Percentiles rank a stretch among this genome's conserved stretches.
phyloP scores from a whole-genome alignment of 1,140 invertebrate species.

The Manduca sexta region DNA sequence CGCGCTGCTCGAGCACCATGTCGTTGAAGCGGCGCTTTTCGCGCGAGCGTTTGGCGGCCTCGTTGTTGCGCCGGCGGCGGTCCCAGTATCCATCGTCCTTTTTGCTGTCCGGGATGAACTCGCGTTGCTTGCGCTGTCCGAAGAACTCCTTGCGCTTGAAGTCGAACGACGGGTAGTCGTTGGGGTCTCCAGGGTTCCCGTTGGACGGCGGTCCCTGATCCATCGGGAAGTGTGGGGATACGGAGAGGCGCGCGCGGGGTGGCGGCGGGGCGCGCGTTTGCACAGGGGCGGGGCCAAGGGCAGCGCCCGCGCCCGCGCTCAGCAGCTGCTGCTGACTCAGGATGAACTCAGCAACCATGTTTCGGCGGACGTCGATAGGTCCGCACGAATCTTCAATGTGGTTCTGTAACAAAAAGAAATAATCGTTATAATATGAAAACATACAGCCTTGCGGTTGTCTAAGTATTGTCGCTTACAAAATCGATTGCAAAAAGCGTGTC shows the following conservation, averaged over 20 bases:
- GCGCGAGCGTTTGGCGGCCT: slow-evolving; percentile 94
- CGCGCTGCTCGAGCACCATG: slow-evolving; percentile 95
- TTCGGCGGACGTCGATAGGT: slow-evolving; percentile 76
- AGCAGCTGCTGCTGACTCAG: slow-evolving; percentile 80
- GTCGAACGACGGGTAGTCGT: slow-evolving; percentile 68
- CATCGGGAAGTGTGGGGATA: slow-evolving; percentile 57
- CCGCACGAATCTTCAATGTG: slow-evolving; percentile 65
- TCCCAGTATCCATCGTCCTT: slow-evolving; percentile 99
- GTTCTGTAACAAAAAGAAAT: slow-evolving; percentile 65
- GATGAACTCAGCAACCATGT: slow-evolving; percentile 90
- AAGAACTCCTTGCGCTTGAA: slow-evolving; percentile 84
- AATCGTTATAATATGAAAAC: slow-evolving; percentile 34
- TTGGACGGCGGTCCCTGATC: slow-evolving; percentile 57
- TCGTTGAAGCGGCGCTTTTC: slow-evolving; percentile 97
- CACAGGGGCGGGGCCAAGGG: slow-evolving; percentile 43
- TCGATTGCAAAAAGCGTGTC: slow-evolving; percentile 30
- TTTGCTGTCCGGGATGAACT: slow-evolving; percentile 97
- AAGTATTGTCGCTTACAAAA: slow-evolving; percentile 55
- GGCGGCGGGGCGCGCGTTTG: slow-evolving; percentile 41
- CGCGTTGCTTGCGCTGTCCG: slow-evolving; percentile 92
- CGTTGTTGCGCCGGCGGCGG: slow-evolving; percentile 94
- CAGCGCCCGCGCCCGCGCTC: slow-evolving; percentile 42
- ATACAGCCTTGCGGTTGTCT: slow-evolving; percentile 42
- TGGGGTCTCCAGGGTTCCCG: slow-evolving; percentile 54
- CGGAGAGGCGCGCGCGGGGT: slow-evolving; percentile 54